A percentile compares a stretch with the other conserved stretches of the same genome.
These are phyloP conservation scores for Nycticebus coucang DNA, from an alignment of 2,113 vertebrate genomes.

Conservation along the genomic window DNA sequence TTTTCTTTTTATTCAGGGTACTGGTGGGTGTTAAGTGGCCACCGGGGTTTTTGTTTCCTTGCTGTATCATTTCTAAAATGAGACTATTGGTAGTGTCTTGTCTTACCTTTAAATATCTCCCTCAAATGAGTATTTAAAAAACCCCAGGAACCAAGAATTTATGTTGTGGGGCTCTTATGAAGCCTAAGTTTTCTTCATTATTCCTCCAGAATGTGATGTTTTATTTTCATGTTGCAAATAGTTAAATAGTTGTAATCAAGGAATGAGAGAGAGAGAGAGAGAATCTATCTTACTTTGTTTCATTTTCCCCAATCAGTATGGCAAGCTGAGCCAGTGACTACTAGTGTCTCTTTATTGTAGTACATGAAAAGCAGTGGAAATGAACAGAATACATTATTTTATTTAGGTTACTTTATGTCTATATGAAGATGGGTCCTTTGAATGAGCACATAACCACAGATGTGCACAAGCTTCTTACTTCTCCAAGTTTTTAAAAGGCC, in stretches of 20 bases:
- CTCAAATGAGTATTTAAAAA: background rate
- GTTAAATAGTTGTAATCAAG: constrained; percentile 18
- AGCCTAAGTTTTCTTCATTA: background rate
- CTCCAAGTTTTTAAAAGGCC: constrained; percentile 19
- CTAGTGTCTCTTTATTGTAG: background rate
- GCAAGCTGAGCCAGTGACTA: background rate
- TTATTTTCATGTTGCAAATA: constrained; percentile 59
- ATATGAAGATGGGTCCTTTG: background rate
- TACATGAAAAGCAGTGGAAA: background rate
- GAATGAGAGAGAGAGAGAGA: background rate
- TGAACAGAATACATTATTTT: constrained; percentile 8
- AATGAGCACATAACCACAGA: constrained; percentile 32
- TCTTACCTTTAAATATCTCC: background rate
- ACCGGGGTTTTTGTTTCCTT: constrained; percentile 1
- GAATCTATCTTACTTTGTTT: background rate
- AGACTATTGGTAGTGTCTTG: background rate
- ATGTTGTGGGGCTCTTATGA: background rate
- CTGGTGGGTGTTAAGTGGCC: background rate
- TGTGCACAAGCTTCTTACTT: background rate
- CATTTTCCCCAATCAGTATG: constrained; percentile 29
- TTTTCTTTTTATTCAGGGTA: constrained; percentile 52
- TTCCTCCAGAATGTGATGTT: background rate
- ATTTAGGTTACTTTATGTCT: background rate
- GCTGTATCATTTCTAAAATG: background rate
- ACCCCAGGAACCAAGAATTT: constrained; percentile 55